phyloP scores from a whole-genome alignment of 2,888 invertebrate species.

The Subacronicta megacephala region DNA sequence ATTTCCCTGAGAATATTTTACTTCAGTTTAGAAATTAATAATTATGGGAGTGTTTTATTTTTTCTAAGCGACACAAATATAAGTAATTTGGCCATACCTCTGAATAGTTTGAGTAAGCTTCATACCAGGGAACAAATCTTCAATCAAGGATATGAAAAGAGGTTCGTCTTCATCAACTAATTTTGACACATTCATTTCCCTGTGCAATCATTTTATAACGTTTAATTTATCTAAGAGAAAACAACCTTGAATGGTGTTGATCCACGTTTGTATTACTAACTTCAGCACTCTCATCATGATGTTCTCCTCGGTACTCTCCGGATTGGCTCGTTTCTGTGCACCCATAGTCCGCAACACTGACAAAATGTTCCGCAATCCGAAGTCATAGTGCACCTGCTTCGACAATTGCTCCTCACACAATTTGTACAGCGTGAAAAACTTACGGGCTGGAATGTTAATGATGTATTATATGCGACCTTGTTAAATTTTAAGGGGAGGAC shows the following conservation, averaged over 20 bases:
- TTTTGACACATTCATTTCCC: conserved; percentile 98
- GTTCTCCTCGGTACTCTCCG: conserved; percentile 95
- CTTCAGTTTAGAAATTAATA: background rate
- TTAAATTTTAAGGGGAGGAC: no score
- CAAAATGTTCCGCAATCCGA: conserved; percentile 94
- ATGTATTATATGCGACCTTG: background rate
- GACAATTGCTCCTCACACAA: conserved; percentile 97
- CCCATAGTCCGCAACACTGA: conserved; percentile 95
- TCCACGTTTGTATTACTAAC: conserved; percentile 62
- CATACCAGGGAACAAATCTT: conserved; percentile 97
- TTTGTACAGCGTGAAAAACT: conserved; percentile 96
- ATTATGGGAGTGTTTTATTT: background rate
- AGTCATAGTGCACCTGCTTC: conserved; percentile 97
- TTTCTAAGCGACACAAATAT: background rate
- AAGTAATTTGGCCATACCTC: conserved; percentile 61
- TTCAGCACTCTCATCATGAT: conserved; percentile 96
- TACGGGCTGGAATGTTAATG: conserved; percentile 86
- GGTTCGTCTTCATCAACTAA: conserved; percentile 97
- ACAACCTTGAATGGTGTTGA: background rate
- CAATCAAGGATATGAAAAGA: conserved; percentile 95
- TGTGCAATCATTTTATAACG: conserved; percentile 57
- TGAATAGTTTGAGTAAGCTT: conserved; percentile 92
- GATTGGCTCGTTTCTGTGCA: conserved; percentile 94
- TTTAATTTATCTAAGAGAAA: background rate
- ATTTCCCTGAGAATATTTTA: conserved; percentile 89